Percentiles rank a stretch among this genome's conserved stretches.
phyloP scores from a whole-genome alignment of 2,797 vertebrate species.

The Pipistrellus pipistrellus region DNA sequence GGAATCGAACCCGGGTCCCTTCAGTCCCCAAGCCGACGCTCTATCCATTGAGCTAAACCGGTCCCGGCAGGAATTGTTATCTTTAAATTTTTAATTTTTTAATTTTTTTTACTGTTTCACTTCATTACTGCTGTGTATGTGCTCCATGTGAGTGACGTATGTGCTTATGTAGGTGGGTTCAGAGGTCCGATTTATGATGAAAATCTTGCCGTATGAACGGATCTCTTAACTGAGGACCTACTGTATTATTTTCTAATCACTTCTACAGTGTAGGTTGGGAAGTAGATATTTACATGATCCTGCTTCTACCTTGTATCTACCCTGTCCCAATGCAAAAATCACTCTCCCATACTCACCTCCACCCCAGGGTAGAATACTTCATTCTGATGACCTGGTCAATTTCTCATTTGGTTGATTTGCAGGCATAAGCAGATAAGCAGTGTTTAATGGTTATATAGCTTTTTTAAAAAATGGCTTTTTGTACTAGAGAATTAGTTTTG shows the following conservation, averaged over 20 bases:
- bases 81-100: too few relatives aligned
- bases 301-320: background rate
- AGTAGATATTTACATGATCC: background rate
- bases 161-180: too few relatives aligned
- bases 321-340: background rate
- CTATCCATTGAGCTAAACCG: too few relatives aligned
- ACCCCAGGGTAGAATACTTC: background rate
- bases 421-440: background rate
- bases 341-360: background rate
- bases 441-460: background rate
- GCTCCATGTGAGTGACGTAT: too few relatives aligned
- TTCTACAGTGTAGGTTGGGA: background rate
- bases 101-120: too few relatives aligned
- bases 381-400: background rate
- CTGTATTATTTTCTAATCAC: background rate
- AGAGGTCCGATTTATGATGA: too few relatives aligned
- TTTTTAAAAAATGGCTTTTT: constrained; percentile 20
- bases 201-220: too few relatives aligned
- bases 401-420: constrained; percentile 53
- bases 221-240: too few relatives aligned
- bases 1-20: too few relatives aligned
- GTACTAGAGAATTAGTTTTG: constrained; percentile 35
- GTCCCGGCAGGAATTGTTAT: too few relatives aligned
- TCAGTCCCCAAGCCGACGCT: too few relatives aligned
- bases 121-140: too few relatives aligned